Conservation (phyloP, 2,113 vertebrate species). For the Sisor rabdophorus region DNA sequence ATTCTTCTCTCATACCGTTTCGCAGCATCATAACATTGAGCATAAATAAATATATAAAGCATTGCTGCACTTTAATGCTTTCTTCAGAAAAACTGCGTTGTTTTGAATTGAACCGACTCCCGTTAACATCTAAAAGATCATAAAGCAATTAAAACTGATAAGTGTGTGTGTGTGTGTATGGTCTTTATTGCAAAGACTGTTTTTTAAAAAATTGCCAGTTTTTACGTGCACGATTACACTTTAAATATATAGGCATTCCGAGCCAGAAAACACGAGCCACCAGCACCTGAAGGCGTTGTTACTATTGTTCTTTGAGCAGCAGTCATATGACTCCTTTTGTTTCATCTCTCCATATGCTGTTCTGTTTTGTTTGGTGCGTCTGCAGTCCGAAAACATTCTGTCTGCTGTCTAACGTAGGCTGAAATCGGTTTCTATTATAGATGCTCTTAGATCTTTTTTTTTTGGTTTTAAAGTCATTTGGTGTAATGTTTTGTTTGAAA, state of each 20-base stretch:
- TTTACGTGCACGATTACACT: background rate
- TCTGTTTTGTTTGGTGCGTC: conserved; percentile 25
- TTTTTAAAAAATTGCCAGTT: background rate
- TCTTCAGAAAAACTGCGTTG: background rate
- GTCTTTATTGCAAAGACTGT: background rate
- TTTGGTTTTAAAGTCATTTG: background rate
- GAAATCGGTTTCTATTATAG: background rate
- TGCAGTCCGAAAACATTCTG: background rate
- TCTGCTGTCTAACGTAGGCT: background rate
- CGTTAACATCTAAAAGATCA: background rate
- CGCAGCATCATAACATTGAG: background rate
- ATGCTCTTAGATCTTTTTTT: background rate
- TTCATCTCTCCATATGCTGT: conserved; percentile 14
- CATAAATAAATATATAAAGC: background rate
- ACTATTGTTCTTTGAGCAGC: conserved; percentile 32
- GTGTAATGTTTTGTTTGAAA: background rate
- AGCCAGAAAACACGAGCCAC: background rate
- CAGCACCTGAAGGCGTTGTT: conserved; percentile 18
- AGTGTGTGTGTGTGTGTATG: background rate
- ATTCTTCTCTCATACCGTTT: background rate
- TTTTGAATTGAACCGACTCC: background rate
- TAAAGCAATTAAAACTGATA: background rate
- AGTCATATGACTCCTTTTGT: conserved; percentile 42
- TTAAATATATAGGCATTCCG: background rate
- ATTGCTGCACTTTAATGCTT: background rate